These are phyloP conservation scores for Pseudomyrmex dendroicus DNA, from an alignment of 1,140 invertebrate genomes.

Conservation along the genomic window DNA sequence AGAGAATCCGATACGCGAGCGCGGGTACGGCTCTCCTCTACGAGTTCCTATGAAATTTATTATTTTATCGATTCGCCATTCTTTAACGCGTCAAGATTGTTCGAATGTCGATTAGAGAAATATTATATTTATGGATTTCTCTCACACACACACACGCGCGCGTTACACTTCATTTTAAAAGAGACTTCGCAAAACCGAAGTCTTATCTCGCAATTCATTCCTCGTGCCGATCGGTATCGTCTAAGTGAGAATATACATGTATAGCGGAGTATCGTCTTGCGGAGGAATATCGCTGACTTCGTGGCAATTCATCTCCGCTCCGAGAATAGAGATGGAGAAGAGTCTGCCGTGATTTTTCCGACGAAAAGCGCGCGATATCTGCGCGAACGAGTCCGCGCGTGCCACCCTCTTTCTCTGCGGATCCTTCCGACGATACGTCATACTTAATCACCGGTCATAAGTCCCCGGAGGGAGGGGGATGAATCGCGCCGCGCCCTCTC, in stretches of 20 bases:
- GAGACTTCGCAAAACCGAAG: neutral
- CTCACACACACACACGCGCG: no score
- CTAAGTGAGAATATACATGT: neutral
- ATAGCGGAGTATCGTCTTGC: neutral
- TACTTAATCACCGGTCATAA: slow-evolving; percentile 78
- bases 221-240: slow-evolving; percentile 2
- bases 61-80: slow-evolving; percentile 42
- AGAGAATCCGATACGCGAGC: slow-evolving; percentile 43
- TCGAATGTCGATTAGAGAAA: neutral
- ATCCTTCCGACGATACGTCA: slow-evolving; percentile 77
- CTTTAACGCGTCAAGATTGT: slow-evolving; percentile 10
- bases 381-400: slow-evolving; percentile 21
- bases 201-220: neutral
- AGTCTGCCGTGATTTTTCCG: slow-evolving; percentile 20
- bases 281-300: slow-evolving; percentile 32
- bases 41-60: slow-evolving; percentile 45
- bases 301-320: slow-evolving; percentile 39
- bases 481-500: slow-evolving; percentile 23
- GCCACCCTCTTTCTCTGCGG: slow-evolving; percentile 42
- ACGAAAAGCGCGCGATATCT: slow-evolving; percentile 37
- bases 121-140: neutral
- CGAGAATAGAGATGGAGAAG: slow-evolving; percentile 44
- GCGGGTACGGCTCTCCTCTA: slow-evolving; percentile 6
- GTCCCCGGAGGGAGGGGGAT: slow-evolving; percentile 63
- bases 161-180: neutral